A percentile compares a stretch with the other conserved stretches of the same genome.
Evolutionary conservation across 2,888 invertebrate genomes (phyloP).

Genomic region (Zelleria hepariella): DNA sequence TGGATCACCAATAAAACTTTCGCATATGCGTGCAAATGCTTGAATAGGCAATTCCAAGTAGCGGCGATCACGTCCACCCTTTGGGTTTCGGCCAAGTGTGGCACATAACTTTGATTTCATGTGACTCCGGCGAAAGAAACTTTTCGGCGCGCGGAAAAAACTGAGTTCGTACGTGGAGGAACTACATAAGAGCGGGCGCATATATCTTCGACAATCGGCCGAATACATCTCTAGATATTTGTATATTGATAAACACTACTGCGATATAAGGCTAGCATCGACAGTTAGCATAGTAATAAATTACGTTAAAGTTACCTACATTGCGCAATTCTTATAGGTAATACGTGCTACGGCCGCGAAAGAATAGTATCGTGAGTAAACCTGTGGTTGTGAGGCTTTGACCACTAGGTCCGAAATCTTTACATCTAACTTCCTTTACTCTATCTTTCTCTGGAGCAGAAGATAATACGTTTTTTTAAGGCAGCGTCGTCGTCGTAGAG

Average conservation of each 20-base stretch:
- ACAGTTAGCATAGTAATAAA: no score
- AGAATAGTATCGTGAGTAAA: no score
- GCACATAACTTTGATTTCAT: conserved; percentile 34
- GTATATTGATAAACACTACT: not conserved
- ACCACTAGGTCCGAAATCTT: no score
- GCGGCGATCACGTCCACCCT: conserved; percentile 51
- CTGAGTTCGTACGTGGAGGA: conserved; percentile 3
- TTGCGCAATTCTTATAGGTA: no score
- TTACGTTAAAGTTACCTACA: no score
- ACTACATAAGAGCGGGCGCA: conserved; percentile 1
- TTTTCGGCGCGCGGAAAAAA: conserved; percentile 12
- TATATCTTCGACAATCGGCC: not conserved
- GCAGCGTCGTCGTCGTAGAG: no score
- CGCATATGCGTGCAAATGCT: conserved; percentile 33
- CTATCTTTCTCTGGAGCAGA: no score
- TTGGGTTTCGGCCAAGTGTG: conserved; percentile 46
- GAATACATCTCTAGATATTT: not conserved
- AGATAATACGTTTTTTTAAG: no score
- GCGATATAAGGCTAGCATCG: not conserved
- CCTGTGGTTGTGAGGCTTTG: no score
- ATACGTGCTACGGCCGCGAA: no score
- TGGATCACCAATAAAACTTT: conserved; percentile 31
- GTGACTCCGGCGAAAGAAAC: conserved; percentile 16
- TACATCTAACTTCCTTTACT: no score
- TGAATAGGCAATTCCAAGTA: conserved; percentile 57